Evolutionary conservation across 2,113 vertebrate genomes (phyloP), one percentile per base, ranked within the genome.

Genomic region (Charina bottae): DNA sequence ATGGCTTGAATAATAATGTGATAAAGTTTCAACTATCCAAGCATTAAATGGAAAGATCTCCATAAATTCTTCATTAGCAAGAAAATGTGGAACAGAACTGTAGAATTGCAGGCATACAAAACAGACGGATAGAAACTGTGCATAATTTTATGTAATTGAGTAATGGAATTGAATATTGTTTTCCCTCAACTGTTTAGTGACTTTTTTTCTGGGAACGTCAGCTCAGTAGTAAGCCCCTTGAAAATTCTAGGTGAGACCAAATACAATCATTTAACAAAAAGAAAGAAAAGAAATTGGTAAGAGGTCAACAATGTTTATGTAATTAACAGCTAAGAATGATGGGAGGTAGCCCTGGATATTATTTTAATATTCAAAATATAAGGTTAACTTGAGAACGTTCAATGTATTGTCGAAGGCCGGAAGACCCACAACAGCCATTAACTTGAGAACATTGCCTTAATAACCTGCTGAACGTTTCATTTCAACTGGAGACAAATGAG

Each of bases 71-170:
- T 89, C 46, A 96, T 95, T 94, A 95, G 54, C 68, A 90, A 54
- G 85, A 94, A 96, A 87, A 89, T 56, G 78, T 94, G 95, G 93
- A 94, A 42, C n/a, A 92, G 62, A 89, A 46, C 8, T 26, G 95
- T 93, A 95, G 95, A 93, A 54, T 90, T 94, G 91, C 86, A 92
- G 87, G 92, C 92, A 91, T 94, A 95, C 93, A 93, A 95, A 93
- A 93, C 94, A 95, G 87, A 42, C 26, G 89, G 87, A 60, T 90
- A 92, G 26, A 55, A 17, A 92, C 93, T 89, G 93, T 94, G 92
- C 83, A 90, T 96, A 93, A 96, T 96, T 96, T 93, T 95, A 96
- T n/a, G 86, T 89, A 95, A 95, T 87, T 92, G 93, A 95, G 85
- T 72, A 85, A 94, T 42, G 0, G 93, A 96, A 95, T 95, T 91